These are phyloP conservation scores for Falco berigora DNA, from an alignment of 2,797 vertebrate genomes.

Conservation along the genomic window DNA sequence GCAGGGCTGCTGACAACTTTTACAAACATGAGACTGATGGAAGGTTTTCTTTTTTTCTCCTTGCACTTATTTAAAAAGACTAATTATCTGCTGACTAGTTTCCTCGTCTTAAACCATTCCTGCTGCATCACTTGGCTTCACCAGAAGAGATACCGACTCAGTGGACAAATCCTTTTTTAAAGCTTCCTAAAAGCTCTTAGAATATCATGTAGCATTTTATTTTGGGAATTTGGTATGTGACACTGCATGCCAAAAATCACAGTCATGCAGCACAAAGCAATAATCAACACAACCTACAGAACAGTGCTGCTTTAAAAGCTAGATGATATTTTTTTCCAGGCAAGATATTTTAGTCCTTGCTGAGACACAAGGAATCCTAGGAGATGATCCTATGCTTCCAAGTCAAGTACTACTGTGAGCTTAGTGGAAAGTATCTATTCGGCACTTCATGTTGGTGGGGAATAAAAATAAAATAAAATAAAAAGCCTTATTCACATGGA, in stretches of 20 bases:
- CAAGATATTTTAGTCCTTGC: conserved; percentile 44
- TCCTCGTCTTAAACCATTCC: conserved; percentile 28
- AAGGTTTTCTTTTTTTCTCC: background rate
- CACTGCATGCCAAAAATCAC: conserved; percentile 70
- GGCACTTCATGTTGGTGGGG: background rate
- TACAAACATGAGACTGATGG: conserved; percentile 1
- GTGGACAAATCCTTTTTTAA: conserved; percentile 68
- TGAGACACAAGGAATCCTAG: background rate
- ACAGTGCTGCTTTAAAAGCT: background rate
- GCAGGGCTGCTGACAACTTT: conserved; percentile 49
- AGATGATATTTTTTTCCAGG: background rate
- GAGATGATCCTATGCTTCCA: background rate
- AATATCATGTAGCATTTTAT: conserved; percentile 73
- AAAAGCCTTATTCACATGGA: background rate
- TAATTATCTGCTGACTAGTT: conserved; percentile 46
- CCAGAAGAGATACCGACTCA: conserved; percentile 45
- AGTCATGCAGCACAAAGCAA: conserved; percentile 69
- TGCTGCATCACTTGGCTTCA: conserved; percentile 51
- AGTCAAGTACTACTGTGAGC: background rate
- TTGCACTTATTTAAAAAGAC: conserved; percentile 19
- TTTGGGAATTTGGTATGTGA: conserved; percentile 71
- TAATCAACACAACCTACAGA: conserved; percentile 76
- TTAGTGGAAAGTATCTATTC: background rate
- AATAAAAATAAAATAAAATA: background rate
- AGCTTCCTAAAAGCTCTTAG: conserved; percentile 61